phyloP scores from a whole-genome alignment of 2,797 vertebrate species.

The Parotocinclus haroldoi region DNA sequence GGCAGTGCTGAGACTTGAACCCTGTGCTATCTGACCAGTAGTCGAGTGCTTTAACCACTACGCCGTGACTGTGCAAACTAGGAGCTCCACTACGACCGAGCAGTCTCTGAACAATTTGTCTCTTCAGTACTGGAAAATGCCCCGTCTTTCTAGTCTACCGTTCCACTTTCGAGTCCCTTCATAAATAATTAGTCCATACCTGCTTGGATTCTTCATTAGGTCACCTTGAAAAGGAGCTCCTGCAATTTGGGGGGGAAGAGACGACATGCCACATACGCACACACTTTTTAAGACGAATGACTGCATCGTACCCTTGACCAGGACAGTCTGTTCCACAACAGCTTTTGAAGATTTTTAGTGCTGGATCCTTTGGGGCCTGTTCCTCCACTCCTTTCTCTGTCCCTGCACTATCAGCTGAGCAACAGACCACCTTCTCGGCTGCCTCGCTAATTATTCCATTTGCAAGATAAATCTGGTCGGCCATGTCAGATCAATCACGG shows the following conservation, averaged over 20 bases:
- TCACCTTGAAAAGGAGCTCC: constrained; percentile 68
- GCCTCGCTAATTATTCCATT: constrained; percentile 90
- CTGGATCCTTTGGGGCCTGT: constrained; percentile 55
- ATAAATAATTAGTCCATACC: constrained; percentile 67
- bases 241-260: constrained; percentile 43
- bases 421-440: constrained; percentile 83
- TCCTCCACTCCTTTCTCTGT: constrained; percentile 46
- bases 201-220: constrained; percentile 59
- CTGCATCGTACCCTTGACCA: constrained; percentile 70
- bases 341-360: constrained; percentile 63
- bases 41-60: too few relatives aligned
- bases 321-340: constrained; percentile 69
- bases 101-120: too few relatives aligned
- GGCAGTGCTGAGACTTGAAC: too few relatives aligned
- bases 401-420: constrained; percentile 77
- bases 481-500: constrained; percentile 86
- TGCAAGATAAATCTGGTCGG: constrained; percentile 89
- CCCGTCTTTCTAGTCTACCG: too few relatives aligned
- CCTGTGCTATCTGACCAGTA: too few relatives aligned
- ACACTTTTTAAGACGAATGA: constrained; percentile 50
- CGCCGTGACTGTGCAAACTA: too few relatives aligned
- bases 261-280: constrained; percentile 52
- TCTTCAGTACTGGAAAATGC: too few relatives aligned
- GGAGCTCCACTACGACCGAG: too few relatives aligned
- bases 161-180: constrained; percentile 23